These are phyloP conservation scores for Tolmerus cingulatus DNA, from an alignment of 2,888 invertebrate genomes.

Conservation along the genomic window DNA sequence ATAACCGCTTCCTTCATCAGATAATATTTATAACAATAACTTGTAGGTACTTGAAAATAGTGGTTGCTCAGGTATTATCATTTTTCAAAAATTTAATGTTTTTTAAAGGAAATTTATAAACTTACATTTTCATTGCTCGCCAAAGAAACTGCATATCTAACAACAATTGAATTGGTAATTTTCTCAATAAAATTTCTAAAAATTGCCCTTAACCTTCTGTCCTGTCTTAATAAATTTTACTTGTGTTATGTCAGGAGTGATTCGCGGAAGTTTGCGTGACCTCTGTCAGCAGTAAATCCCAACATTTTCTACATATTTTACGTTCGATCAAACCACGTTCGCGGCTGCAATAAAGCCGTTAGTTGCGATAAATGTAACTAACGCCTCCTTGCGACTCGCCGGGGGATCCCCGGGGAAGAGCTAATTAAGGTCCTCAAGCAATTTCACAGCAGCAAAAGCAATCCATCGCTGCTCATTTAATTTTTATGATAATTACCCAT, in stretches of 20 bases:
- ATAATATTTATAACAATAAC: too few relatives aligned
- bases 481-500: conserved; percentile 38
- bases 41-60: too few relatives aligned
- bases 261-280: neutral
- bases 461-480: conserved; percentile 20
- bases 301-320: neutral
- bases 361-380: neutral
- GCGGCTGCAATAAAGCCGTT: neutral
- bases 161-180: too few relatives aligned
- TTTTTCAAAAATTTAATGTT: too few relatives aligned
- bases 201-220: too few relatives aligned
- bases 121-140: too few relatives aligned
- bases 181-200: too few relatives aligned
- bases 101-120: too few relatives aligned
- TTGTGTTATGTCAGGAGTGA: neutral
- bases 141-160: too few relatives aligned
- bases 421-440: conserved; percentile 11
- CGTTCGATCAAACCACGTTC: neutral
- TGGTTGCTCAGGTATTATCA: too few relatives aligned
- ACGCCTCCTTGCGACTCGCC: neutral
- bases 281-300: neutral
- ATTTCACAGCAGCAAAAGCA: neutral
- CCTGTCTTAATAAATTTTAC: neutral
- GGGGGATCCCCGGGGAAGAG: neutral
- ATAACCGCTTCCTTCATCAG: too few relatives aligned